Evolutionary conservation across 1,140 invertebrate genomes (phyloP).

Genomic region (Neuroterus valhalla): DNA sequence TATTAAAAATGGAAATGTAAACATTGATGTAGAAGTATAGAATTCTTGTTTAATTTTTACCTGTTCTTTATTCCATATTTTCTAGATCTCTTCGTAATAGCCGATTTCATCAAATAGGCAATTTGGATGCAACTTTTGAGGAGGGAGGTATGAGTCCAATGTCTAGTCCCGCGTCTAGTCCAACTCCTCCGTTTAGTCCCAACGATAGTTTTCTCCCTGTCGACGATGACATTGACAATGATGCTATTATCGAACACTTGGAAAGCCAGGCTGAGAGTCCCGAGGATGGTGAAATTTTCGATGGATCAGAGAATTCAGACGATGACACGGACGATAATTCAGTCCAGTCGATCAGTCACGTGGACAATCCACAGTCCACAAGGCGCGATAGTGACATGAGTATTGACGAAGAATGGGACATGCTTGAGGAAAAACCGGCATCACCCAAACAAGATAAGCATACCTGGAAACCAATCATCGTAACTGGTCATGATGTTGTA

Average conservation of each 20-base stretch:
- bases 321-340: background rate
- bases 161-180: conserved; percentile 1
- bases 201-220: background rate
- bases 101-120: conserved; percentile 7
- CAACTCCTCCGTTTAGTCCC: background rate
- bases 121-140: background rate
- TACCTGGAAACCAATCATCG: conserved; percentile 4
- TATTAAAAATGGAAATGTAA: too few relatives aligned
- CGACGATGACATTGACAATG: conserved; percentile 9
- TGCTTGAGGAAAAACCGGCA: background rate
- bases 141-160: conserved; percentile 7
- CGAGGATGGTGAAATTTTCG: background rate
- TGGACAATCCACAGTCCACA: background rate
- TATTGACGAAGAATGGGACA: background rate
- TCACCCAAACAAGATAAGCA: background rate
- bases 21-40: too few relatives aligned
- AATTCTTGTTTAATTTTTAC: too few relatives aligned
- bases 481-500: background rate
- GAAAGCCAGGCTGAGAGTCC: conserved; percentile 12
- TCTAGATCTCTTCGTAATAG: background rate
- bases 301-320: background rate
- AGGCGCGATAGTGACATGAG: conserved; percentile 15
- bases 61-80: background rate
- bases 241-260: background rate
- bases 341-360: background rate